Base-by-base conservation (phyloP, 2,113 vertebrate species). In the Apaloderma vittatum region DNA sequence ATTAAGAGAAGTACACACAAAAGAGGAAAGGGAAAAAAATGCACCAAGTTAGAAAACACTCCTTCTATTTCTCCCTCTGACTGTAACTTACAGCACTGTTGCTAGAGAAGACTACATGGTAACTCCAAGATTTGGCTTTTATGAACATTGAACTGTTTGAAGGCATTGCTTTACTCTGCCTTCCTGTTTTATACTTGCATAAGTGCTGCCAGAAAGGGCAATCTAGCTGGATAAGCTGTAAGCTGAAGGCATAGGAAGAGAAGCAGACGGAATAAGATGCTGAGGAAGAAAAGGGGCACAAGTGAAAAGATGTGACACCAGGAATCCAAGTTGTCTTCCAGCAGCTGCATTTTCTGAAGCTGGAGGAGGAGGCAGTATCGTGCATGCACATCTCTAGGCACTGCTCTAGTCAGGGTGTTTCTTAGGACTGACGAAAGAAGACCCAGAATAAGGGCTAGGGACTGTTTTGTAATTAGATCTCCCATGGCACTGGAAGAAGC, bases 1-100 rank as follows among this genome's bases (percentile, higher is more conserved):
- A 79, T 92, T 63, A 65, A 36, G 62, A 75, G n/a, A 88, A 83
- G n/a, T 8, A 36, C 36, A 66, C 8, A 62, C 27, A 46, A 85
- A 78, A 54, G 18, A 29, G 10, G 8, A 49, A 30, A 57, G 7
- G 6, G 7, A 12, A 3, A 17, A 18, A 61, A 48, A 20, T 67
- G 20, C 46, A 2, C 18, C 13, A 63, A 58, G 15, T 63, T 93
- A 36, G 22, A 79, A 93, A 93, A 61, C 43, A 5, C 1, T 54
- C 62, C 49, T 83, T 90, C 70, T 92, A 26, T 74, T 90, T 90
- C n/a, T 62, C 21, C 29, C 88, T 10, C 46, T 83, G 88, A 86
- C 62, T 88, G 88, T 66, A 65, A 36, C 92, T 88, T 93, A 70
- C 9, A 7, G 13, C 5, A 12, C 30, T 74, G 59, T 75, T 92